These are phyloP conservation scores for Liposcelis brunnea DNA, from an alignment of 2,888 invertebrate species.

Conservation along the genomic window DNA sequence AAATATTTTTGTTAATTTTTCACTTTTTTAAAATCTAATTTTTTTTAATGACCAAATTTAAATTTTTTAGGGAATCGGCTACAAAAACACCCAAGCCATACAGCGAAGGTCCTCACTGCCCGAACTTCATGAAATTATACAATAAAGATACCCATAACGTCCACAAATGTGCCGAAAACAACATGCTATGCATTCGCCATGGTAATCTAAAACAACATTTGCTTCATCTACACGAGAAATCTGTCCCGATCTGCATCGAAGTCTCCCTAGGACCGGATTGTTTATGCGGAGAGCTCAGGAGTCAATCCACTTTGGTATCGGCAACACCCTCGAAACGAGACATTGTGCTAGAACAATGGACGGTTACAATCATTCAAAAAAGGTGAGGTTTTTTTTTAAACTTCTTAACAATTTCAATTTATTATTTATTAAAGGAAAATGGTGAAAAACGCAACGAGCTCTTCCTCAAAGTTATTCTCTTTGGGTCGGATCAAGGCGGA, in stretches of 20 bases:
- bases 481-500: background rate
- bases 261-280: conserved; percentile 61
- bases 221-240: conserved; percentile 48
- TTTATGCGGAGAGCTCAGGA: conserved; percentile 30
- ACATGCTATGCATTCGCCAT: conserved; percentile 37
- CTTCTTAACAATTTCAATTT: background rate
- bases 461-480: background rate
- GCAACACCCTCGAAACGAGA: conserved; percentile 32
- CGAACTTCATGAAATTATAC: conserved; percentile 18
- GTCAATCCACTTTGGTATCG: conserved; percentile 24
- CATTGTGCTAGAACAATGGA: conserved; percentile 68
- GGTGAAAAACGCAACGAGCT: no score
- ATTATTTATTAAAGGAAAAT: background rate
- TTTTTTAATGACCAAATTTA: no score
- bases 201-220: conserved; percentile 35
- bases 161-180: conserved; percentile 32
- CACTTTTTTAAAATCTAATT: no score
- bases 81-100: conserved; percentile 22
- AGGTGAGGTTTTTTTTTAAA: conserved; percentile 28
- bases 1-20: no score
- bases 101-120: conserved; percentile 52
- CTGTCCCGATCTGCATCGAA: conserved; percentile 62
- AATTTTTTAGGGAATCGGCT: no score
- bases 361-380: conserved; percentile 43
- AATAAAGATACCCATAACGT: conserved; percentile 21